phyloP scores from a whole-genome alignment of 2,113 vertebrate species.

The Noctilio leporinus region DNA sequence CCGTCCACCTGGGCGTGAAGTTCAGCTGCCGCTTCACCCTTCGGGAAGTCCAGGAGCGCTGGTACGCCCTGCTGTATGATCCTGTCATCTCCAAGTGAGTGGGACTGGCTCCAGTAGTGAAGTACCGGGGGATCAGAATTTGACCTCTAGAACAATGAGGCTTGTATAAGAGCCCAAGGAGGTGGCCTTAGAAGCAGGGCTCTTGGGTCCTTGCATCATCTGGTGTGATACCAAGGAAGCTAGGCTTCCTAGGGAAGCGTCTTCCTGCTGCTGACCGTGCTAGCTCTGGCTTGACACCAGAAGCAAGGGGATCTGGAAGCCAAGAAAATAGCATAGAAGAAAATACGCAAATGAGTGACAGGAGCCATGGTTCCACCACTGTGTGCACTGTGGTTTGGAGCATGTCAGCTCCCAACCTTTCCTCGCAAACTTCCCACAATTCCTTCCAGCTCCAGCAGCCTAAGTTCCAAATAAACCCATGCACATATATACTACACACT shows the following conservation, averaged over 20 bases:
- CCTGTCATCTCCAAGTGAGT: constrained; percentile 97
- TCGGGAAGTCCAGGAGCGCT: constrained; percentile 94
- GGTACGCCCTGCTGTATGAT: constrained; percentile 95
- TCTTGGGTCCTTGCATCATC: not conserved
- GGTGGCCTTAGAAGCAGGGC: not conserved
- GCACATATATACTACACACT: accelerated
- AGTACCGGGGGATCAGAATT: not conserved
- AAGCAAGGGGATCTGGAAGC: not conserved
- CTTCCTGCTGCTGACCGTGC: not conserved
- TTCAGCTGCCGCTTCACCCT: constrained; percentile 97
- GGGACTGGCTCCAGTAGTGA: not conserved
- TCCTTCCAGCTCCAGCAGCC: not conserved
- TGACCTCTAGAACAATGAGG: not conserved
- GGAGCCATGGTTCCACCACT: not conserved
- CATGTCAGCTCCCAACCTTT: not conserved
- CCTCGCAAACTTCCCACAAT: not conserved
- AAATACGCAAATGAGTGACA: not conserved
- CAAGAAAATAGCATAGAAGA: not conserved
- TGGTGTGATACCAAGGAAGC: not conserved
- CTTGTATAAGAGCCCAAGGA: not conserved
- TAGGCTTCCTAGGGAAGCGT: not conserved
- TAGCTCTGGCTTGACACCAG: not conserved
- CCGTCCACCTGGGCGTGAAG: constrained; percentile 94
- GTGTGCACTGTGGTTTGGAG: not conserved
- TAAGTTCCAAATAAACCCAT: not conserved